phyloP scores from a whole-genome alignment of 2,797 vertebrate genomes.

The Takifugu rubripes region DNA sequence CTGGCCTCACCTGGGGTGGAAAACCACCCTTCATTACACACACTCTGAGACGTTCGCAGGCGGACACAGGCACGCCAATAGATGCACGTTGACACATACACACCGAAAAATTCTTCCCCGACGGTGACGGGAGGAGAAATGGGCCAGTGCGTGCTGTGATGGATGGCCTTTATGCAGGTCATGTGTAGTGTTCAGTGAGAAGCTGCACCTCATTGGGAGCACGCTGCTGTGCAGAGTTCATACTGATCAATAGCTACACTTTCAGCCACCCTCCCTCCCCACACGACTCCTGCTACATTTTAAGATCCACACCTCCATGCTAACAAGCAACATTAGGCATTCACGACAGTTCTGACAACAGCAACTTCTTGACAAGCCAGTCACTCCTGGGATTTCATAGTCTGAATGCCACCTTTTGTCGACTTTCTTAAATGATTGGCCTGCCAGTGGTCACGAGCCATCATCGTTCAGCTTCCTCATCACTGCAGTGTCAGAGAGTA shows the following conservation, averaged over 20 bases:
- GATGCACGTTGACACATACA: conserved; percentile 34
- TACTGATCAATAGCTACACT: conserved; percentile 68
- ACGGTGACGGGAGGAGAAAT: conserved; percentile 67
- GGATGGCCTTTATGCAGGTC: conserved; percentile 74
- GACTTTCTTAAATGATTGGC: neutral
- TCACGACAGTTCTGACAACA: conserved; percentile 41
- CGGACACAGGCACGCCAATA: conserved; percentile 34
- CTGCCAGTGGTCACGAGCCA: conserved; percentile 34
- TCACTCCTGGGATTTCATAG: conserved; percentile 26
- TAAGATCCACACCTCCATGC: conserved; percentile 26
- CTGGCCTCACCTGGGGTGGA: conserved; percentile 70
- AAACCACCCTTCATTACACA: conserved; percentile 66
- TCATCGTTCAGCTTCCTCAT: conserved; percentile 23
- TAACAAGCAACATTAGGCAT: conserved; percentile 64
- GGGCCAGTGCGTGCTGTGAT: conserved; percentile 64
- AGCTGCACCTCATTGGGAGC: conserved; percentile 63
- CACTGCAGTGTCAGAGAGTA: conserved; percentile 32
- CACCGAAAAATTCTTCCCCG: conserved; percentile 52
- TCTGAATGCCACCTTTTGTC: conserved; percentile 54
- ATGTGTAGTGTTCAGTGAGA: conserved; percentile 74
- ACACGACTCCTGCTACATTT: conserved; percentile 33
- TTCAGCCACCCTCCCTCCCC: conserved; percentile 21
- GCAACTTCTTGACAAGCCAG: conserved; percentile 42
- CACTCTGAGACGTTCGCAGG: conserved; percentile 30
- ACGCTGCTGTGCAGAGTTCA: conserved; percentile 48